phyloP scores from a whole-genome alignment of 2,888 invertebrate genomes.

The Dasypogon diadema region DNA sequence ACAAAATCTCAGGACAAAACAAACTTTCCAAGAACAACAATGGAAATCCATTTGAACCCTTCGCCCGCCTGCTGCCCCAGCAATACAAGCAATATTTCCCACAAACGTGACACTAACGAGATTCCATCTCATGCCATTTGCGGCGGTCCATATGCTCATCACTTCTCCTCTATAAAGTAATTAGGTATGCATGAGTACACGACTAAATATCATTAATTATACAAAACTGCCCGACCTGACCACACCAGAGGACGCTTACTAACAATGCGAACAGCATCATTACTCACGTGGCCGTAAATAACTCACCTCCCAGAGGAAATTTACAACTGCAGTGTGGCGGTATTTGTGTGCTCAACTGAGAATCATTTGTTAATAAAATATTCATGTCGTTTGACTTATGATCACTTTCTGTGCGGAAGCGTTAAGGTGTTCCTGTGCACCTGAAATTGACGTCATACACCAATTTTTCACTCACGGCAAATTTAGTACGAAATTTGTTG shows the following conservation, averaged over 20 bases:
- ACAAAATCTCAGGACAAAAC: background rate
- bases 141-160: conserved; percentile 2
- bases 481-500: background rate
- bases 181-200: conserved; percentile 24
- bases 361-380: conserved; percentile 45
- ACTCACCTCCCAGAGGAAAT: conserved; percentile 36
- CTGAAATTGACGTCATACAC: background rate
- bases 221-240: conserved; percentile 1
- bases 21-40: background rate
- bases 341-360: conserved; percentile 1
- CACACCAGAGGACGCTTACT: background rate
- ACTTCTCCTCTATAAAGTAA: conserved; percentile 16
- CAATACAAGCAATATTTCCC: background rate
- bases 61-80: background rate
- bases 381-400: conserved; percentile 34
- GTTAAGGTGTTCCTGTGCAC: background rate
- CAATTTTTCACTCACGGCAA: background rate
- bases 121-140: conserved; percentile 15
- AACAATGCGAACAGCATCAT: conserved; percentile 21
- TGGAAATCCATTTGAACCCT: background rate
- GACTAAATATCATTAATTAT: conserved; percentile 39
- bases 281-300: conserved; percentile 16
- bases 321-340: conserved; percentile 37
- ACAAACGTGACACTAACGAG: conserved; percentile 3
- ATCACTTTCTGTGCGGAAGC: background rate